Evolutionary conservation across 1,140 invertebrate species (phyloP), one percentile per base, ranked within the genome.

Genomic region (Leptonema lineaticorne): DNA sequence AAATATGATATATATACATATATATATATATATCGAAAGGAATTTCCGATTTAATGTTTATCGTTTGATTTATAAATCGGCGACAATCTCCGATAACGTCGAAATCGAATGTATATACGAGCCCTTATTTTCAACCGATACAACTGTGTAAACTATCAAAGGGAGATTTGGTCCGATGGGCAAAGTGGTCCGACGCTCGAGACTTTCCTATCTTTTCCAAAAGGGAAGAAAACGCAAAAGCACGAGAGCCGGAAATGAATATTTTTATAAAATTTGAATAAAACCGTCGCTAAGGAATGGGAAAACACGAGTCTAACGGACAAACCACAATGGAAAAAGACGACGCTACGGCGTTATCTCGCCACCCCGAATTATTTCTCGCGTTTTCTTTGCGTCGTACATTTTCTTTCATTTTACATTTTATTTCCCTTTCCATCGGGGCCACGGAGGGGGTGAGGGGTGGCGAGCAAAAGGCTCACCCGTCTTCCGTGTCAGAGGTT

Each of bases 201-300:
- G 11, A 16, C 16, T 41, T 41, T 41, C 37, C 2, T 41, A 41
- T 41, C 37, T 41, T 16, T 2, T 11, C 11, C 5, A 6, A 16
- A 9, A 2, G 3, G 37, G 37, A 41, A 41, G 16, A 41, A n/a
- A n/a, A n/a, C n/a, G n/a, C n/a, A n/a, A n/a, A n/a, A n/a, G n/a
- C n/a, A n/a, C n/a, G n/a, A n/a, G n/a, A 24, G 22, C 50, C 22
- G 50, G 50, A 53, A 53, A 53, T 53, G 50, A 53, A 53, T 53
- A 53, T 53, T 53, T 53, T 53, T 53, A 53, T 53, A 53, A 26
- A 20, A 53, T 53, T 53, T 53, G 50, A 53, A 53, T 53, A 53
- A 53, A 53, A 24, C 50, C 20, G 50, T 53, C 27, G 50, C n/a
- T n/a, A n/a, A n/a, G n/a, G n/a, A n/a, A n/a, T 18, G 22, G 22